These are phyloP conservation scores for Folsomia manolachei DNA, from an alignment of 2,888 invertebrate genomes.

Conservation along the genomic window DNA sequence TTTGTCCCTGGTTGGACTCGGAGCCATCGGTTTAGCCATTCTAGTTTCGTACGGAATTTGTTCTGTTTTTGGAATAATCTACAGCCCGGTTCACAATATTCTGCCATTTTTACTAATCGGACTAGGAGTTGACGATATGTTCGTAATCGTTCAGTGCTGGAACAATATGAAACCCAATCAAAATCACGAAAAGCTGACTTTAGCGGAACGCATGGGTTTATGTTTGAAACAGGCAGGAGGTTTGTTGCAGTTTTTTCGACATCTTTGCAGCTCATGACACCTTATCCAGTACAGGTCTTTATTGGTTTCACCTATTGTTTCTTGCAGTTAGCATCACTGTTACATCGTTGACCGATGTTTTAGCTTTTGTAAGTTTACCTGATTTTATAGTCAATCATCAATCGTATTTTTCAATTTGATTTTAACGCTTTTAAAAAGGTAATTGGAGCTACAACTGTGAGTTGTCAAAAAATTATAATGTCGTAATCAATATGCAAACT, in stretches of 20 bases:
- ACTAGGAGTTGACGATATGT: slow-evolving; percentile 75
- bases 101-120: slow-evolving; percentile 75
- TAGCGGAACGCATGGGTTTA: slow-evolving; percentile 65
- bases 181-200: slow-evolving; percentile 51
- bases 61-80: slow-evolving; percentile 67
- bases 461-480: slow-evolving; percentile 40
- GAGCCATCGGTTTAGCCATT: slow-evolving; percentile 71
- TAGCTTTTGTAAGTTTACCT: slow-evolving; percentile 60
- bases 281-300: too few relatives aligned
- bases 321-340: slow-evolving; percentile 71
- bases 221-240: slow-evolving; percentile 77
- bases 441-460: slow-evolving; percentile 76
- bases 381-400: background rate
- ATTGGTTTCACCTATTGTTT: slow-evolving; percentile 41
- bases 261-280: background rate
- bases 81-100: slow-evolving; percentile 77
- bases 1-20: slow-evolving; percentile 66
- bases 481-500: slow-evolving; percentile 44
- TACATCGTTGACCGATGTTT: slow-evolving; percentile 76
- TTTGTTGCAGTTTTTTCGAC: too few relatives aligned
- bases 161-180: slow-evolving; percentile 57
- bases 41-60: slow-evolving; percentile 69
- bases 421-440: slow-evolving; percentile 50
- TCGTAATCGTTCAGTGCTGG: slow-evolving; percentile 77
- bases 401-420: background rate